Base-by-base conservation (phyloP, 2,888 invertebrate genomes). In the Cremastobaeus sp. region DNA sequence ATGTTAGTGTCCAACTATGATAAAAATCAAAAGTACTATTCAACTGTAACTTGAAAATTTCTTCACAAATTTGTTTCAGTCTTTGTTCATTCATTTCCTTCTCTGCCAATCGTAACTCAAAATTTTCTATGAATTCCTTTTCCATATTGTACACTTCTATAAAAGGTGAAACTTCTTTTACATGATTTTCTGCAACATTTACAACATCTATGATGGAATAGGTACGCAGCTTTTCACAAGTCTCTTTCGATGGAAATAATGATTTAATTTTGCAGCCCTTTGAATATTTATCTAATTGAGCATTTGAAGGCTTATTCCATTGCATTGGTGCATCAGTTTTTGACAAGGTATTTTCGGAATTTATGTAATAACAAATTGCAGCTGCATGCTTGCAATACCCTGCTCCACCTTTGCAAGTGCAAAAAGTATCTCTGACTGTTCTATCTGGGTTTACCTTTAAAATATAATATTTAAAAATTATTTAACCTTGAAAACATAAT, bases 181-280 rank as follows among this genome's bases (percentile, higher is more conserved):
- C 3, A 18, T 50, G 50, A 14, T 37, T 4, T 21, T 17, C 1
- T 25, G 25, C 8, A 25, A 25, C 8, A 25, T 25, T 25, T 25
- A 5, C 25, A 3, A 25, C 25, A 25, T 25, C 25, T 3, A 5
- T 25, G 25, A 25, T 5, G 8, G 25, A 25, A 5, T 25, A 25
- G 4, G 25, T 25, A 25, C 25, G 8, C 25, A 4, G 5, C 32
- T 8, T 2, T 32, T 32, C 5, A 32, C 32, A 9, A 9, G 5
- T 11, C 32, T 15, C 35, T 52, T 52, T 52, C n/a, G 5, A 32
- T 11, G 32, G 32, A 32, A 32, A 32, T n/a, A 32, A 8, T 8
- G 5, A 6, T 32, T 32, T 2, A 32, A 32, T 8, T 8, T 4
- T 32, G 5, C 5, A 6, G n/a, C 32, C n/a, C n/a, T 32, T 32